Evolutionary conservation across 2,888 invertebrate genomes (phyloP).

Genomic region (Metacarcinus magister): DNA sequence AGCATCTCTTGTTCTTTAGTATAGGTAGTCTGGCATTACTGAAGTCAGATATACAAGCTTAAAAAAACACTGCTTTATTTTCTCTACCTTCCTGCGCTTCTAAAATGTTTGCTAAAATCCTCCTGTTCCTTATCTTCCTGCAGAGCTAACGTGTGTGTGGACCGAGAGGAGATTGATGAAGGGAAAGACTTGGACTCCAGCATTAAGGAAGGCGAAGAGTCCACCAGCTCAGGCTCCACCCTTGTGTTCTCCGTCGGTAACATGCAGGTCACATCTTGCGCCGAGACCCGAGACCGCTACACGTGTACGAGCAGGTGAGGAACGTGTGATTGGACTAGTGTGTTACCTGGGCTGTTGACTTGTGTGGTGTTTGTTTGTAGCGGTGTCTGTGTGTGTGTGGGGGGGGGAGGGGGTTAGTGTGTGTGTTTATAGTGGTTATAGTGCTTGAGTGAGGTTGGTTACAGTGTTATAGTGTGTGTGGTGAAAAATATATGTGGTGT

Average conservation of each 20-base stretch:
- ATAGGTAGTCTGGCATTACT: no score
- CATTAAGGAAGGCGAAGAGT: conserved; percentile 85
- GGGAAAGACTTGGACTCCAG: conserved; percentile 83
- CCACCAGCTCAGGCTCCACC: conserved; percentile 79
- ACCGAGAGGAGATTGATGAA: conserved; percentile 86
- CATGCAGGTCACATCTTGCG: conserved; percentile 83
- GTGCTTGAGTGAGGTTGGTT: no score
- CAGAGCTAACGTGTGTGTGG: conserved; percentile 88
- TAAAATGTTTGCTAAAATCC: no score
- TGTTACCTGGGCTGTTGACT: background rate
- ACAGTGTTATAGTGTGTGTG: no score
- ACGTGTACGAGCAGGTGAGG: conserved; percentile 86
- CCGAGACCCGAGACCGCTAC: conserved; percentile 85
- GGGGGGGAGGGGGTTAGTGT: no score
- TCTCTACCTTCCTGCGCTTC: no score
- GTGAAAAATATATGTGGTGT: no score
- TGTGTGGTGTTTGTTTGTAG: background rate
- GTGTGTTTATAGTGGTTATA: no score
- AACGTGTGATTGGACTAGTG: conserved; percentile 83
- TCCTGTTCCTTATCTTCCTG: no score
- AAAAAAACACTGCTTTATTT: no score
- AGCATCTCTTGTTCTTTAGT: no score
- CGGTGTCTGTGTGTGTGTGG: background rate
- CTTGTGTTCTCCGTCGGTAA: conserved; percentile 81
- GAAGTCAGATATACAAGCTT: no score